Evolutionary conservation across 2,888 invertebrate genomes (phyloP).

Genomic region (Agonopterix heracliana): DNA sequence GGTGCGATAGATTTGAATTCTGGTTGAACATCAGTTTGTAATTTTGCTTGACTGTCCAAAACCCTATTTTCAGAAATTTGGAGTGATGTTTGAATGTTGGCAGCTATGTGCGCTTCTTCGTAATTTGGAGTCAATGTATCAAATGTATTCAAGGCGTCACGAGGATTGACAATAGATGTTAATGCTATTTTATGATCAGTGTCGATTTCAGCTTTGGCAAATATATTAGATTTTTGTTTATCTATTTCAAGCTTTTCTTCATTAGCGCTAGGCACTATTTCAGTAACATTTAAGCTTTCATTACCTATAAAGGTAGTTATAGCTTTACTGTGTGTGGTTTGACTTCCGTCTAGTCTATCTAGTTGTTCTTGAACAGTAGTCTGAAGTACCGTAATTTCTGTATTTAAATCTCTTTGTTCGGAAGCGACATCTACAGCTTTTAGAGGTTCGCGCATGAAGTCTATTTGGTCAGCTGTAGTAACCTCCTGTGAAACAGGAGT

Average conservation of each 20-base stretch:
- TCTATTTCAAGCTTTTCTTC: slow-evolving; percentile 62
- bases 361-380: slow-evolving; percentile 69
- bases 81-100: slow-evolving; percentile 42
- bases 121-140: slow-evolving; percentile 29
- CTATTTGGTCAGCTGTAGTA: slow-evolving; percentile 57
- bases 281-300: slow-evolving; percentile 77
- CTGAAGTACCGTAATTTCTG: slow-evolving; percentile 57
- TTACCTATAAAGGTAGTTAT: slow-evolving; percentile 72
- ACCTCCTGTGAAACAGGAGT: slow-evolving; percentile 59
- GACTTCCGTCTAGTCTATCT: slow-evolving; percentile 68
- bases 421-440: slow-evolving; percentile 38
- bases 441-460: slow-evolving; percentile 29
- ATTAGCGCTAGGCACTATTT: slow-evolving; percentile 65
- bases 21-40: slow-evolving; percentile 32
- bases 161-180: slow-evolving; percentile 62
- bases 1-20: slow-evolving; percentile 41
- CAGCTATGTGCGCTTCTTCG: slow-evolving; percentile 50
- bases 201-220: slow-evolving; percentile 70
- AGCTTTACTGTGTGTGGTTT: slow-evolving; percentile 71
- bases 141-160: slow-evolving; percentile 41
- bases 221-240: slow-evolving; percentile 49
- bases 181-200: slow-evolving; percentile 69
- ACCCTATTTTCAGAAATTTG: slow-evolving; percentile 55
- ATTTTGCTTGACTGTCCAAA: slow-evolving; percentile 58
- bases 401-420: slow-evolving; percentile 47